Conservation (phyloP, 2,113 vertebrate species). For the Vireo altiloquus region DNA sequence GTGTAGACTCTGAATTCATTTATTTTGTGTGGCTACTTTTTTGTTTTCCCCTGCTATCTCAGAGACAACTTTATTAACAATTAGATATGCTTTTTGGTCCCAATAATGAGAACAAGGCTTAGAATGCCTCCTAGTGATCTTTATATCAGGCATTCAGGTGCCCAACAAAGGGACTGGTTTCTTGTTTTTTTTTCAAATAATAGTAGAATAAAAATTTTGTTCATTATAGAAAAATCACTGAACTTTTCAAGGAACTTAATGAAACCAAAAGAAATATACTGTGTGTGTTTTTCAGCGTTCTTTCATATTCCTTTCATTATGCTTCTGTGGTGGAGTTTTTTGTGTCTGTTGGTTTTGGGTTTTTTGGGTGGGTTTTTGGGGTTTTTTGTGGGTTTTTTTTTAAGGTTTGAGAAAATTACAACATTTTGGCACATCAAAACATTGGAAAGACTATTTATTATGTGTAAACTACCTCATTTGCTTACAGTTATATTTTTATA, state of each 20-base stretch:
- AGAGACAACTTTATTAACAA: background rate
- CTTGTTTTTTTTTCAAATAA: background rate
- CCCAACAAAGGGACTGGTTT: background rate
- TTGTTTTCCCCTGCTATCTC: background rate
- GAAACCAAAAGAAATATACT: background rate
- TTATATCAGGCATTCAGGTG: background rate
- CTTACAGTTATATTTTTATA: background rate
- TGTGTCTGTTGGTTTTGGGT: accelerated
- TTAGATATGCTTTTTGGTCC: background rate
- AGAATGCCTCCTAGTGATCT: background rate
- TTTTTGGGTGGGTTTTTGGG: background rate
- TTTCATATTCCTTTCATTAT: background rate
- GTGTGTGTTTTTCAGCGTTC: background rate
- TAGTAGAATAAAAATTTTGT: background rate
- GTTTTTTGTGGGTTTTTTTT: background rate
- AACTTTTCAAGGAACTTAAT: background rate
- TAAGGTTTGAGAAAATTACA: background rate
- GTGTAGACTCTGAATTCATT: background rate
- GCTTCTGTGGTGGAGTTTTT: background rate
- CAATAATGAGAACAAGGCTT: background rate
- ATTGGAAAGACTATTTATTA: background rate
- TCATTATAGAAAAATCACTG: background rate
- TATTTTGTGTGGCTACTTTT: background rate
- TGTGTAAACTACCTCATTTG: background rate
- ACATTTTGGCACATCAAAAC: background rate